phyloP scores from a whole-genome alignment of 2,113 vertebrate species.

The Anolis carolinensis region DNA sequence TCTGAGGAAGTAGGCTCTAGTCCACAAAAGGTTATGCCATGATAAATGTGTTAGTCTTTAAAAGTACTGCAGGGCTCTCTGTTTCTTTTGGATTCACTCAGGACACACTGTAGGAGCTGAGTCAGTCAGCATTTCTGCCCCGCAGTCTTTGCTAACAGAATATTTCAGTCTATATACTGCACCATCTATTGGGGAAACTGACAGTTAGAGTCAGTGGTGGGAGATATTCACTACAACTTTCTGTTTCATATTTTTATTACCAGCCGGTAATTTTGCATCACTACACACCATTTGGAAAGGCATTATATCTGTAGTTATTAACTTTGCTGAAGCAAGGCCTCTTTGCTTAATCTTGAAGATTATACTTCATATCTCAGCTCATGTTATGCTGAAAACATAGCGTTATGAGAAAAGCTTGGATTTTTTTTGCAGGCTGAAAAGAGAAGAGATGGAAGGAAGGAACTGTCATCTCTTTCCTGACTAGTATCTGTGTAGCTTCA shows the following conservation, averaged over 20 bases:
- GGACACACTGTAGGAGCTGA: not conserved
- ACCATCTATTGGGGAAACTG: not conserved
- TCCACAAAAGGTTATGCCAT: not conserved
- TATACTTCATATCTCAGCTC: not conserved
- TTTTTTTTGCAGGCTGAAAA: constrained; percentile 1
- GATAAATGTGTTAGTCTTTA: not conserved
- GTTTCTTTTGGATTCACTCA: not conserved
- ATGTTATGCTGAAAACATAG: not conserved
- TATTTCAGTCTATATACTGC: not conserved
- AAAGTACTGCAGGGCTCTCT: not conserved
- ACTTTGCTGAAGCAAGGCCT: not conserved
- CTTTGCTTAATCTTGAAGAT: not conserved
- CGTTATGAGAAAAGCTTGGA: constrained; percentile 14
- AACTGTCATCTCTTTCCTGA: constrained; percentile 15
- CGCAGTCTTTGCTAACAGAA: not conserved
- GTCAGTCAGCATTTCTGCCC: not conserved
- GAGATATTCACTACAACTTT: not conserved
- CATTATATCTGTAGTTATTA: not conserved
- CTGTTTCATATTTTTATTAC: constrained; percentile 14
- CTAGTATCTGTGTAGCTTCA: constrained; percentile 46
- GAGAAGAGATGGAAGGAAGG: constrained; percentile 17
- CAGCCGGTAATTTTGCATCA: constrained; percentile 12
- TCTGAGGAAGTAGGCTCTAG: not conserved
- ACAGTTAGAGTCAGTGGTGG: not conserved
- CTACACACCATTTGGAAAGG: not conserved